A percentile compares a stretch with the other conserved stretches of the same genome.
Evolutionary conservation across 1,140 invertebrate genomes (phyloP).

Genomic region (Musca domestica): DNA sequence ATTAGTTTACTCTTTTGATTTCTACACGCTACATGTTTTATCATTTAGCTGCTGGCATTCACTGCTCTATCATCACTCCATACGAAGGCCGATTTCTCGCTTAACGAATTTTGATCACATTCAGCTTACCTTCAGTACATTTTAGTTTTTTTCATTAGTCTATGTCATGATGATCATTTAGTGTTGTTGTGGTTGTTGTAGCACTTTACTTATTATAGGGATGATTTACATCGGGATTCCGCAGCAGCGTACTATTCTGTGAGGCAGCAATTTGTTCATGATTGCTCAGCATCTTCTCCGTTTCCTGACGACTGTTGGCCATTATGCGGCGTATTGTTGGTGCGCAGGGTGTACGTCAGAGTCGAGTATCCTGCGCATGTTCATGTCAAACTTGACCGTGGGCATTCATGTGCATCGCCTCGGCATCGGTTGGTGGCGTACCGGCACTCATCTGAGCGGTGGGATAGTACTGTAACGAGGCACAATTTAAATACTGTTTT

Average conservation of each 20-base stretch:
- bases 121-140: no score
- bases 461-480: conserved; percentile 71
- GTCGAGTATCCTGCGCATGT: conserved; percentile 51
- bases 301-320: conserved; percentile 52
- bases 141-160: no score
- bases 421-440: conserved; percentile 62
- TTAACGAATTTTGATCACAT: no score
- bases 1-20: no score
- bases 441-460: conserved; percentile 67
- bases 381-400: conserved; percentile 70
- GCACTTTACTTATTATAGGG: conserved; percentile 48
- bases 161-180: neutral
- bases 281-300: conserved; percentile 47
- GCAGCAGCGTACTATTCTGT: conserved; percentile 44
- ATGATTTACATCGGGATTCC: conserved; percentile 43
- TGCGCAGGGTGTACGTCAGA: conserved; percentile 54
- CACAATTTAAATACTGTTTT: conserved; percentile 50
- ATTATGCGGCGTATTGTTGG: conserved; percentile 52
- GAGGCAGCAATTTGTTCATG: conserved; percentile 39
- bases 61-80: no score
- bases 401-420: conserved; percentile 70
- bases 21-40: no score
- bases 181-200: neutral
- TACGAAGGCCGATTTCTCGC: no score
- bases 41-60: no score